A percentile compares a stretch with the other conserved stretches of the same genome.
phyloP scores from a whole-genome alignment of 2,113 vertebrate species.

The Furnarius figulus region DNA sequence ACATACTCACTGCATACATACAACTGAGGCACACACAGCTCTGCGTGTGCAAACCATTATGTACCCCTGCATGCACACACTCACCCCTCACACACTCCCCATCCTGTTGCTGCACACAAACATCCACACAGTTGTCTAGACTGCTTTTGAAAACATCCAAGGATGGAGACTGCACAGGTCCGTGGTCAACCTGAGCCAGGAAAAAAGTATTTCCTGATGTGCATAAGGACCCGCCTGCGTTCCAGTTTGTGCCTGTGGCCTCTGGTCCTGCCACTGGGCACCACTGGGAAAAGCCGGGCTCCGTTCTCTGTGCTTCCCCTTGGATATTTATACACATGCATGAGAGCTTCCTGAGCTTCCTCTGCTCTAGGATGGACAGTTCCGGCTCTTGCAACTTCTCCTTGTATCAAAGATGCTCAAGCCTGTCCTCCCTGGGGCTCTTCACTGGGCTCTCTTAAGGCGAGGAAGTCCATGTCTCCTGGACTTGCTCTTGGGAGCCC shows the following conservation, averaged over 20 bases:
- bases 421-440: too few species aligned
- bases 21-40: fast-evolving
- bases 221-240: neutral
- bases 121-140: neutral
- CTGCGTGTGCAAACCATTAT: neutral
- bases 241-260: neutral
- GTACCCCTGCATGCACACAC: neutral
- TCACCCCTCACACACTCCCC: neutral
- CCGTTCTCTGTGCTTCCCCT: neutral
- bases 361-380: neutral
- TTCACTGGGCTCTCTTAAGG: neutral
- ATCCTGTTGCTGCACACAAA: neutral
- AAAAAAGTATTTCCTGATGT: neutral
- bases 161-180: neutral
- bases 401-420: neutral
- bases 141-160: neutral
- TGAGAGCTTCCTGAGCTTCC: neutral
- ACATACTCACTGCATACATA: too few species aligned
- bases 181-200: neutral
- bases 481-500: neutral
- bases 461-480: neutral
- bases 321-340: neutral
- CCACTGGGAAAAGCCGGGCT: neutral
- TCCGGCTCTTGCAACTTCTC: neutral
- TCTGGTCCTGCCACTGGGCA: neutral